Percentiles rank a stretch among this genome's conserved stretches.
Evolutionary conservation across 2,797 vertebrate genomes (phyloP).

Genomic region (Spinus olivaceus): DNA sequence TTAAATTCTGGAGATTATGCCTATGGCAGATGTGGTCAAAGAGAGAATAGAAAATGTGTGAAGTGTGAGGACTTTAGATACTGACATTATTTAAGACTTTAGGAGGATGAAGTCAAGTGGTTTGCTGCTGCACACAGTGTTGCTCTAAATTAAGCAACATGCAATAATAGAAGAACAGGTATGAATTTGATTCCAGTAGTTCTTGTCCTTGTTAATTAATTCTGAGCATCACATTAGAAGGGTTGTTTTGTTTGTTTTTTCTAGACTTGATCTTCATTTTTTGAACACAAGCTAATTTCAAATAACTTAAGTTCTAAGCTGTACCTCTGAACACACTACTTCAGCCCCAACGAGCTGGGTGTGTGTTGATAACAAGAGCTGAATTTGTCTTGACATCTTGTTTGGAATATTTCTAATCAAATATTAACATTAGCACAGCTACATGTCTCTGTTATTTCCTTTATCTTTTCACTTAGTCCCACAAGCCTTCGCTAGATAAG

Average conservation of each 20-base stretch:
- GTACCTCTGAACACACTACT: not conserved
- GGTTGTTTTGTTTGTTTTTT: not conserved
- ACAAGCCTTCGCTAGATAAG: slow-evolving; percentile 24
- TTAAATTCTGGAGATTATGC: not conserved
- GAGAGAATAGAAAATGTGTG: not conserved
- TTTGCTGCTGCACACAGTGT: not conserved
- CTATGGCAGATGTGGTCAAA: not conserved
- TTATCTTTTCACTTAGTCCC: slow-evolving; percentile 48
- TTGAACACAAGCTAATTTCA: not conserved
- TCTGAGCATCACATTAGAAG: not conserved
- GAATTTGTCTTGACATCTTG: slow-evolving; percentile 61
- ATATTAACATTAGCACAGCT: slow-evolving; percentile 55
- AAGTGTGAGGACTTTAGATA: not conserved
- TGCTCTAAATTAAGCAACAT: slow-evolving; percentile 14
- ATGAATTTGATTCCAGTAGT: not conserved
- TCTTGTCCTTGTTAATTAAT: slow-evolving; percentile 15
- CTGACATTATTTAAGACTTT: not conserved
- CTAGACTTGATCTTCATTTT: not conserved
- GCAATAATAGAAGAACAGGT: not conserved
- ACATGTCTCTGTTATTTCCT: slow-evolving; percentile 43
- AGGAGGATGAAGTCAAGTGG: not conserved
- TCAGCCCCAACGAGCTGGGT: not conserved
- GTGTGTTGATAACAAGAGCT: slow-evolving; percentile 17
- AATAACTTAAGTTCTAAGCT: not conserved
- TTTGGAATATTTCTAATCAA: slow-evolving; percentile 65